A percentile compares a stretch with the other conserved stretches of the same genome.
Evolutionary conservation across 2,888 invertebrate genomes (phyloP).

Genomic region (Dugesia japonica): DNA sequence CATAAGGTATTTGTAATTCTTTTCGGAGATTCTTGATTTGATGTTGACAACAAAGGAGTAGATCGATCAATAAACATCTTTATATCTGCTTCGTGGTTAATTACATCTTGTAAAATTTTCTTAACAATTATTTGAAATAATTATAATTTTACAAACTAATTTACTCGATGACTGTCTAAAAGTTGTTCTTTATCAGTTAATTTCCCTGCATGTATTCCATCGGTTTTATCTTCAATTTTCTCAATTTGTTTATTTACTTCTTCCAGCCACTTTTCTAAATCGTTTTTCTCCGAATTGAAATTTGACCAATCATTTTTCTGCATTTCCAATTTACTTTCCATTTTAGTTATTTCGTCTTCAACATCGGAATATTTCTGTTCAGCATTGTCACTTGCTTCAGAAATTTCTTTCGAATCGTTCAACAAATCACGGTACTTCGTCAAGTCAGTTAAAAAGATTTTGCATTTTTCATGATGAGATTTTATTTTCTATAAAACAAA

Average conservation of each 20-base stretch:
- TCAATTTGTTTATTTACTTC: not conserved
- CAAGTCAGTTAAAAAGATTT: not conserved
- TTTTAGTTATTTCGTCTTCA: not conserved
- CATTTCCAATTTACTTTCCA: conserved; percentile 2
- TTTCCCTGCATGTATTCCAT: not conserved
- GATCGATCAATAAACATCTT: not conserved
- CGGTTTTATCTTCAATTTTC: not conserved
- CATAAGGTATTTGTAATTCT: not conserved
- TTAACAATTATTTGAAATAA: not conserved
- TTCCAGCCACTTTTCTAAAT: not conserved
- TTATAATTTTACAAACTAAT: not conserved
- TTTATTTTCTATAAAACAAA: not conserved
- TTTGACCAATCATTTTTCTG: not conserved
- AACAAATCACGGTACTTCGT: not conserved
- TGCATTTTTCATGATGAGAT: not conserved
- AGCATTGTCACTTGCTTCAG: not conserved
- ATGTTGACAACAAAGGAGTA: not conserved
- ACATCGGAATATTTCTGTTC: not conserved
- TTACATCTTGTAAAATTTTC: not conserved
- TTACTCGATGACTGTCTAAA: not conserved
- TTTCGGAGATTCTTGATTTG: not conserved
- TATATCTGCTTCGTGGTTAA: not conserved
- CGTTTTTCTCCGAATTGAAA: not conserved
- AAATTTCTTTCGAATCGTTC: not conserved
- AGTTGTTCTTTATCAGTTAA: not conserved